These are phyloP conservation scores for Etheostoma spectabile DNA, from an alignment of 2,113 vertebrate genomes.

Conservation along the genomic window DNA sequence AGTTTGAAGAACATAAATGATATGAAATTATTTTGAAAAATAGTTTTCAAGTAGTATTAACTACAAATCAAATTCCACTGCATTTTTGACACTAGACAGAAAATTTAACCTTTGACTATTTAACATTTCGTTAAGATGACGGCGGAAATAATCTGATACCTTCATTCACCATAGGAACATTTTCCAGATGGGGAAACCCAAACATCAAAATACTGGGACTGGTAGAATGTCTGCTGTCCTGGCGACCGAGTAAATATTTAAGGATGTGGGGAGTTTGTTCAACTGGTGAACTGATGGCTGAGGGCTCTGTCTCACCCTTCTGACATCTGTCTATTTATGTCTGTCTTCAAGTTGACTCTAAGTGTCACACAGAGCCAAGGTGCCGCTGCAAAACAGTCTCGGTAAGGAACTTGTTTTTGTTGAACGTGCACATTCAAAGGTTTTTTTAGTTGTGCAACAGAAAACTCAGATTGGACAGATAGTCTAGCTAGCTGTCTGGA, in stretches of 20 bases:
- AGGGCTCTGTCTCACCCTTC: constrained; percentile 20
- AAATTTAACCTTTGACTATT: neutral
- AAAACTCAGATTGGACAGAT: too few relatives aligned
- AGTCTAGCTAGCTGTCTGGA: too few relatives aligned
- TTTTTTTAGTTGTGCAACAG: too few relatives aligned
- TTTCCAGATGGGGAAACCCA: constrained; percentile 61
- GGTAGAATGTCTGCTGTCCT: constrained; percentile 53
- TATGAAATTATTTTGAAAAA: too few relatives aligned
- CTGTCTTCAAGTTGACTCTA: neutral
- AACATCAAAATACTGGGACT: constrained; percentile 40
- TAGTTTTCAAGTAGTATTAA: too few relatives aligned
- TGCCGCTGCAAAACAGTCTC: too few relatives aligned
- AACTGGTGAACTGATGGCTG: constrained; percentile 40
- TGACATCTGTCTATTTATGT: constrained; percentile 28
- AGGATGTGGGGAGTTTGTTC: constrained; percentile 36
- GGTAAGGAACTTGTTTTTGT: too few relatives aligned
- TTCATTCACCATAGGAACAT: constrained; percentile 33
- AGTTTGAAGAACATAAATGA: too few relatives aligned
- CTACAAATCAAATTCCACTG: neutral
- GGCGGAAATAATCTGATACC: constrained; percentile 29
- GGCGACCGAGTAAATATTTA: constrained; percentile 69
- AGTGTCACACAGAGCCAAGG: too few relatives aligned
- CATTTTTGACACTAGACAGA: neutral
- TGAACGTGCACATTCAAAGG: too few relatives aligned
- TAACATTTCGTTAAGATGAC: constrained; percentile 13